Conservation (phyloP, 1,140 invertebrate genomes). For the Tetraneura akinire region DNA sequence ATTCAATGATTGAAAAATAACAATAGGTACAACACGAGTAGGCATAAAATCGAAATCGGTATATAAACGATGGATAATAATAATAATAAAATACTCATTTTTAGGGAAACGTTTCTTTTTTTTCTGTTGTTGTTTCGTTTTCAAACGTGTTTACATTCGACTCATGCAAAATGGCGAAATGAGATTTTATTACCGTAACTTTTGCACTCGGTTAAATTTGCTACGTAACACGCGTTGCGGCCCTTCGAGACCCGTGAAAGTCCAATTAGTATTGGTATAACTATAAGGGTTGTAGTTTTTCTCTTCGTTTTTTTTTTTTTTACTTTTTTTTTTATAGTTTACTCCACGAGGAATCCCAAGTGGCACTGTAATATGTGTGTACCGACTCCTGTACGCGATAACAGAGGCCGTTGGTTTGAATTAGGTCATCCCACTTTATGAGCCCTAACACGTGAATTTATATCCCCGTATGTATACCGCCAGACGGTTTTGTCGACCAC, state of each 20-base stretch:
- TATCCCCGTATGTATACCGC: constrained; percentile 18
- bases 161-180: neutral
- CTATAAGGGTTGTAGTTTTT: neutral
- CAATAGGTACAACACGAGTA: too few relatives aligned
- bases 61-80: too few relatives aligned
- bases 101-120: too few relatives aligned
- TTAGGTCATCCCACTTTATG: constrained; percentile 31
- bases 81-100: too few relatives aligned
- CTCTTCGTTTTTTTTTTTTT: too few relatives aligned
- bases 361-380: too few relatives aligned
- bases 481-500: constrained; percentile 22
- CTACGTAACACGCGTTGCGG: neutral
- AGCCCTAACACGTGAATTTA: constrained; percentile 26
- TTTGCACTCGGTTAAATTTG: constrained; percentile 14
- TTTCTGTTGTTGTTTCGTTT: too few relatives aligned
- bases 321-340: neutral
- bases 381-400: neutral
- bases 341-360: constrained; percentile 18
- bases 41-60: too few relatives aligned
- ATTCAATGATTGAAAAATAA: too few relatives aligned
- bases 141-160: neutral
- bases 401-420: constrained; percentile 4
- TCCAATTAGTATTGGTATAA: constrained; percentile 38
- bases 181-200: constrained; percentile 10
- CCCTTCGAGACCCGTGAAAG: constrained; percentile 17